A percentile compares a stretch with the other conserved stretches of the same genome.
phyloP scores from a whole-genome alignment of 2,888 invertebrate genomes.

The Xestia ashworthii region DNA sequence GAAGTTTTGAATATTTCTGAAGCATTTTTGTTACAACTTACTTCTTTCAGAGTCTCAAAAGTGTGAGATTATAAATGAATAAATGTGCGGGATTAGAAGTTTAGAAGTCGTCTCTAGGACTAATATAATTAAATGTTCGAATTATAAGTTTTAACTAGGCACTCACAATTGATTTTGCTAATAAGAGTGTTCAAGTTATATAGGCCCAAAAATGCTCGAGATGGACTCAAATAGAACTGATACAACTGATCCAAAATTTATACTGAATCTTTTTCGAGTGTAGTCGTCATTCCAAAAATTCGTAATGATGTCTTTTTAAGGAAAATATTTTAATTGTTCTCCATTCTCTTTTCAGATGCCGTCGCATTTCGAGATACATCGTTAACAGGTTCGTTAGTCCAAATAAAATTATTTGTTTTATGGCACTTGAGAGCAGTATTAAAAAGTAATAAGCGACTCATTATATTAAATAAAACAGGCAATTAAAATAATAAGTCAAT shows the following conservation, averaged over 20 bases:
- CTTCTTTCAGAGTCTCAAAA: neutral
- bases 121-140: neutral
- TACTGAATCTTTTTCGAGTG: slow-evolving; percentile 5
- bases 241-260: neutral
- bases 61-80: neutral
- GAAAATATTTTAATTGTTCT: slow-evolving; percentile 53
- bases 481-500: slow-evolving; percentile 58
- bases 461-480: slow-evolving; percentile 60
- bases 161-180: neutral
- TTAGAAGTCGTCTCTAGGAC: neutral
- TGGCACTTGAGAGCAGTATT: slow-evolving; percentile 52
- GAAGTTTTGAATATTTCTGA: neutral
- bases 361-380: slow-evolving; percentile 68
- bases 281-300: slow-evolving; percentile 28
- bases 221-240: neutral
- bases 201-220: neutral
- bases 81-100: neutral
- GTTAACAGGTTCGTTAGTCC: slow-evolving; percentile 73
- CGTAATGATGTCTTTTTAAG: slow-evolving; percentile 47
- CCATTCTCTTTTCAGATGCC: slow-evolving; percentile 76
- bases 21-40: neutral
- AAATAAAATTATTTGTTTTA: slow-evolving; percentile 58
- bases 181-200: neutral
- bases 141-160: neutral
- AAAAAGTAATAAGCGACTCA: slow-evolving; percentile 61